These are phyloP conservation scores for Poecilus cupreus DNA, from an alignment of 2,888 invertebrate genomes.

Conservation along the genomic window DNA sequence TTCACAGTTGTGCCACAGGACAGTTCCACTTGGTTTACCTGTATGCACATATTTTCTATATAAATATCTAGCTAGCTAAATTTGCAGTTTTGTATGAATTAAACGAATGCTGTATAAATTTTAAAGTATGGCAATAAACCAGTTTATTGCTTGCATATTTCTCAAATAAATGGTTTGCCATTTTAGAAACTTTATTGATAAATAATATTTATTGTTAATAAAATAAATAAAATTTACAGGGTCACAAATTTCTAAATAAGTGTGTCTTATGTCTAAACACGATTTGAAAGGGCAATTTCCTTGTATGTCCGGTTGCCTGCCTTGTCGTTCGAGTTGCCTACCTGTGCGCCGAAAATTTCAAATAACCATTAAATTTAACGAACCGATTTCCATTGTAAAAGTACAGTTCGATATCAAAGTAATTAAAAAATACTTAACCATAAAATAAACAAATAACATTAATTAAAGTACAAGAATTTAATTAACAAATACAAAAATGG, in stretches of 20 bases:
- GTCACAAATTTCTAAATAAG: conserved; percentile 10
- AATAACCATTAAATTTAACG: too few species aligned
- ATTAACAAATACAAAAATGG: not conserved
- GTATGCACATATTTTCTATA: too few species aligned
- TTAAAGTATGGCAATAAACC: not conserved
- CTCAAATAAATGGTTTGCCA: not conserved
- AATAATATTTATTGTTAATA: conserved; percentile 29
- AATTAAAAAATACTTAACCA: not conserved
- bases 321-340: not conserved
- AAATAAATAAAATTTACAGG: not conserved
- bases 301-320: not conserved
- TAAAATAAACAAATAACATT: not conserved
- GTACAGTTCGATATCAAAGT: not conserved
- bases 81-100: too few species aligned
- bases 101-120: not conserved
- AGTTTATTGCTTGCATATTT: not conserved
- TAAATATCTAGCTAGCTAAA: too few species aligned
- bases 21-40: too few species aligned
- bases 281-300: not conserved
- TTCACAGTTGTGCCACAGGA: too few species aligned
- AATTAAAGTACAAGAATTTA: not conserved
- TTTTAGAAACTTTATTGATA: not conserved
- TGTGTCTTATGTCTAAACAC: not conserved
- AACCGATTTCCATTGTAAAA: not conserved
- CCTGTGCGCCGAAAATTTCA: not conserved